Percentiles rank a stretch among this genome's conserved stretches.
Evolutionary conservation across 2,888 invertebrate species (phyloP).

Genomic region (Acronicta aceris): DNA sequence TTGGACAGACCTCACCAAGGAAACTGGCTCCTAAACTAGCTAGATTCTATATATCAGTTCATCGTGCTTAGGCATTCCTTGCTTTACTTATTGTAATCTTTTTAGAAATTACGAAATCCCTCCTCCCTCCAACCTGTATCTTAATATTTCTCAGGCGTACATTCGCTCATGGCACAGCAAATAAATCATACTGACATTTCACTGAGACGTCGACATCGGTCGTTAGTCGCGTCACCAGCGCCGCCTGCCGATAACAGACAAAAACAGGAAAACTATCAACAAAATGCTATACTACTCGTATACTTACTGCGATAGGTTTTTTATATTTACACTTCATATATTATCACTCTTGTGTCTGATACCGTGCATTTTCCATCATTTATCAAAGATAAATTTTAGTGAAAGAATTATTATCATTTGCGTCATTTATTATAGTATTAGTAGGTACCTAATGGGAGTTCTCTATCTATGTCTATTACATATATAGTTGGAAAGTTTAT

Average conservation of each 20-base stretch:
- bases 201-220: constrained; percentile 74
- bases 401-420: too few species aligned
- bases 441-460: too few species aligned
- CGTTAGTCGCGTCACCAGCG: constrained; percentile 74
- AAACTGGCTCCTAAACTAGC: too few species aligned
- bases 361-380: too few species aligned
- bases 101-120: constrained; percentile 1
- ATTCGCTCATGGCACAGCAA: constrained; percentile 31
- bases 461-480: too few species aligned
- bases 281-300: constrained; percentile 34
- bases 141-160: constrained; percentile 16
- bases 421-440: too few species aligned
- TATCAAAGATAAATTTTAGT: too few species aligned
- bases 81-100: too few species aligned
- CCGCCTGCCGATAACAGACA: constrained; percentile 72
- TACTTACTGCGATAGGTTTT: constrained; percentile 13
- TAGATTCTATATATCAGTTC: neutral
- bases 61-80: neutral
- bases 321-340: constrained; percentile 32
- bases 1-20: too few species aligned
- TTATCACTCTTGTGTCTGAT: constrained; percentile 4
- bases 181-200: constrained; percentile 83
- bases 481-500: too few species aligned
- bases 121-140: constrained; percentile 16
- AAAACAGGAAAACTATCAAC: constrained; percentile 66